A percentile compares a stretch with the other conserved stretches of the same genome.
Conservation (phyloP, 2,888 invertebrate species). For the Caenorhabditis sp. region DNA sequence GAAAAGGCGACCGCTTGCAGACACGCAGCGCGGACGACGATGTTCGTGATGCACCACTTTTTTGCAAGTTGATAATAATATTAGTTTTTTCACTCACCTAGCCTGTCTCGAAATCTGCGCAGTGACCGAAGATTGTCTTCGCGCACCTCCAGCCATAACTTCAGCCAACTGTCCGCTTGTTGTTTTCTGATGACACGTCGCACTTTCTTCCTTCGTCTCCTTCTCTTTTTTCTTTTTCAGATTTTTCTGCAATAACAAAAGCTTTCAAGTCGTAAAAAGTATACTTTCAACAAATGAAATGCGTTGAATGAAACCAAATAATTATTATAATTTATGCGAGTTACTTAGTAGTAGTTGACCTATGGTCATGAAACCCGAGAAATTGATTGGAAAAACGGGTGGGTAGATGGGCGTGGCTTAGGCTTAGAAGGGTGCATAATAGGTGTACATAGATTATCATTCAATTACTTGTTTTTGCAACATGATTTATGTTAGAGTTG, state of each 20-base stretch:
- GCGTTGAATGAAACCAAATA: background rate
- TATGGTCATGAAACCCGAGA: background rate
- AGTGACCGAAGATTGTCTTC: slow-evolving; percentile 46
- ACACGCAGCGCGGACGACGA: no score
- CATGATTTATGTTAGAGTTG: no score
- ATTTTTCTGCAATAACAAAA: background rate
- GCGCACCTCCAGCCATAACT: slow-evolving; percentile 31
- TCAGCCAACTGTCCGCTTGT: slow-evolving; percentile 8
- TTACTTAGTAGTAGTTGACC: background rate
- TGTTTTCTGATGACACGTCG: slow-evolving; percentile 7
- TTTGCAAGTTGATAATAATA: no score
- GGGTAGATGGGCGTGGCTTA: background rate
- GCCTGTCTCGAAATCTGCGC: slow-evolving; percentile 52
- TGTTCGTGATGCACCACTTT: no score
- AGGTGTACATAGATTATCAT: no score
- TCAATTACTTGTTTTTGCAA: no score
- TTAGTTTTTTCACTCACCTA: slow-evolving; percentile 18
- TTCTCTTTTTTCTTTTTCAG: slow-evolving; percentile 15
- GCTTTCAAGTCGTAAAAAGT: background rate
- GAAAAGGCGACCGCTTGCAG: no score
- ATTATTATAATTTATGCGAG: slow-evolving; percentile 3
- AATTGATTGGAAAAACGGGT: background rate
- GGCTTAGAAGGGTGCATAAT: background rate
- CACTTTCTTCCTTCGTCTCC: slow-evolving; percentile 8
- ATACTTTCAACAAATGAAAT: background rate